Evolutionary conservation across 2,113 vertebrate genomes (phyloP).

Genomic region (Psittacula cyanocephala): DNA sequence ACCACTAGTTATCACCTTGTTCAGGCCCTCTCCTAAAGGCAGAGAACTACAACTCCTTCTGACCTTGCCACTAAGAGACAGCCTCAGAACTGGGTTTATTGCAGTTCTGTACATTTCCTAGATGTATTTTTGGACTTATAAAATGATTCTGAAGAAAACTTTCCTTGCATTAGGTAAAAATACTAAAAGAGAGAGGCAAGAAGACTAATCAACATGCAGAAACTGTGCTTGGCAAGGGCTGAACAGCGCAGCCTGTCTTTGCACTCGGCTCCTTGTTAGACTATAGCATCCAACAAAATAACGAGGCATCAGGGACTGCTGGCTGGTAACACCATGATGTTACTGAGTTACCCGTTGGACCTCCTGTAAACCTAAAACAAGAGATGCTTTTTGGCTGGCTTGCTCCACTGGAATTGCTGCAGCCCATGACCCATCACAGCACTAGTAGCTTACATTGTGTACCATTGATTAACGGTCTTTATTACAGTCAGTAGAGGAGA

Average conservation of each 20-base stretch:
- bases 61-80: not conserved
- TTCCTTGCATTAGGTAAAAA: not conserved
- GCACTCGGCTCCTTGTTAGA: not conserved
- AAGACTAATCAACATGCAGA: not conserved
- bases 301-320: not conserved
- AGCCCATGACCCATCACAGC: not conserved
- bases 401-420: not conserved
- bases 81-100: not conserved
- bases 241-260: not conserved
- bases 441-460: not conserved
- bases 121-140: not conserved
- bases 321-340: not conserved
- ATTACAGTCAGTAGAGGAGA: not conserved
- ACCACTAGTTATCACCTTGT: not conserved
- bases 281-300: not conserved
- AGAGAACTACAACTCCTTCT: not conserved
- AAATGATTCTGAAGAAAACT: not conserved
- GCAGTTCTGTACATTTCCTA: not conserved
- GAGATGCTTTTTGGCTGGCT: not conserved
- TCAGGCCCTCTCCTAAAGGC: not conserved
- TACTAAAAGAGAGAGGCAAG: not conserved
- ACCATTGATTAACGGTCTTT: slow-evolving; percentile 7
- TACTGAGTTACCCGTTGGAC: not conserved
- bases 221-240: not conserved
- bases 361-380: not conserved